Base-by-base conservation (phyloP, 2,888 invertebrate genomes). In the Caenorhabditis drosophilae region DNA sequence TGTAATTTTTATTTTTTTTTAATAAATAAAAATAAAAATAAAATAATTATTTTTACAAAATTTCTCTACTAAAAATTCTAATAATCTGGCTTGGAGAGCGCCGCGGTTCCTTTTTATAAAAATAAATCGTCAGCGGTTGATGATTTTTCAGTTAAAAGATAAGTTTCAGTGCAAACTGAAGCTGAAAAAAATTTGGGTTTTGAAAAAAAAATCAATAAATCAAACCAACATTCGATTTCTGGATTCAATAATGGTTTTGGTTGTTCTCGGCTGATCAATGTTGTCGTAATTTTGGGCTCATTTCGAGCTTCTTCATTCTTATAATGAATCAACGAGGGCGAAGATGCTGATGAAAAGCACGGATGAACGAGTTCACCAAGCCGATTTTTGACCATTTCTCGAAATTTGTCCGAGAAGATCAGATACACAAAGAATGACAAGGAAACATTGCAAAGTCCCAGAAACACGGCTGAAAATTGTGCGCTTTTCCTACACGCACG, bases 381-480 rank as follows among this genome's bases (percentile, higher is more conserved):
- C n/a, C 35, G 18, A 3, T 35, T 70, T 23, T 72, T 62, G 36
- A 79, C 75, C 66, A 80, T 75, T 35, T 76, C 61, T 11, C 80
- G 61, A 57, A 80, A 80, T 20, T 79, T 75, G 34, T 73, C 72
- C 4, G 77, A 77, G 52, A 81, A 77, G 3, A 70, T 57, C 22
- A 78, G 50, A 53, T 81, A 80, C 40, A 80, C 78, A 57, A 78
- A 81, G 58, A 80, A 80, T 15, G 79, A 79, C n/a, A 80, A 57
- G 9, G 78, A 78, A 47, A 77, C 77, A 47, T 81, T 80, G 63
- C 79, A 81, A 12, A 80, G 57, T 12, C 78, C 80, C 47, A 81
- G 70, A 47, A 80, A 80, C 35, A 78, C 72, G 20, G 73, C 75
- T 64, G 52, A 48, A 64, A 61, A 23, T 2, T 41, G 4, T 41